Percentiles rank a stretch among this genome's conserved stretches.
Evolutionary conservation across 2,113 vertebrate genomes (phyloP).

Genomic region (Neofelis nebulosa): DNA sequence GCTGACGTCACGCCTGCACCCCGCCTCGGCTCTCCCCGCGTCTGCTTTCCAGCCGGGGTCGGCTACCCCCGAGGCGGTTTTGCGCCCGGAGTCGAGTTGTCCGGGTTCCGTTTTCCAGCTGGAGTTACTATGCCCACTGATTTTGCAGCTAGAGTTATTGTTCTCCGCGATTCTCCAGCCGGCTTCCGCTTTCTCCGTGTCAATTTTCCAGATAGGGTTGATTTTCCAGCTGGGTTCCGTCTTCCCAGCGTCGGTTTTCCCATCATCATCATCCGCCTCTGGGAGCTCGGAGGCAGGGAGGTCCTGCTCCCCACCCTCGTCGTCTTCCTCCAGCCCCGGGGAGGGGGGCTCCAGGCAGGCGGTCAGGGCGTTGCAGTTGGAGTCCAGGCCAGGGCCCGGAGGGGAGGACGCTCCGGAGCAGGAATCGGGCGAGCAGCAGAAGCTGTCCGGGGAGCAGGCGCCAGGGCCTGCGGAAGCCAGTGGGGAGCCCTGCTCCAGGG

Average conservation of each 20-base stretch:
- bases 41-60: slow-evolving; percentile 41
- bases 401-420: not conserved
- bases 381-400: slow-evolving; percentile 69
- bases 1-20: slow-evolving; percentile 73
- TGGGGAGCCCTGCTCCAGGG: slow-evolving; percentile 21
- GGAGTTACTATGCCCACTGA: not conserved
- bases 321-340: slow-evolving; percentile 40
- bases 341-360: not conserved
- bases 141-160: slow-evolving; percentile 47
- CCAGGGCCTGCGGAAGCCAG: not conserved
- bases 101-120: slow-evolving; percentile 50
- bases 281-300: slow-evolving; percentile 60
- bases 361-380: slow-evolving; percentile 84
- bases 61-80: not conserved
- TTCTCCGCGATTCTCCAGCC: slow-evolving; percentile 62
- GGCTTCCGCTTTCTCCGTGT: slow-evolving; percentile 45
- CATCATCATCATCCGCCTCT: slow-evolving; percentile 67
- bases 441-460: slow-evolving; percentile 81
- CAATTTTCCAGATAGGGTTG: slow-evolving; percentile 78
- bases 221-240: slow-evolving; percentile 76
- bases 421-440: slow-evolving; percentile 76
- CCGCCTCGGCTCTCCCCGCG: slow-evolving; percentile 53
- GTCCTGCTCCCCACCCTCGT: slow-evolving; percentile 41
- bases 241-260: slow-evolving; percentile 51
- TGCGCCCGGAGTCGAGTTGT: slow-evolving; percentile 23